phyloP scores from a whole-genome alignment of 23 tunicate genomes.

The Aplidium turbinatum region DNA sequence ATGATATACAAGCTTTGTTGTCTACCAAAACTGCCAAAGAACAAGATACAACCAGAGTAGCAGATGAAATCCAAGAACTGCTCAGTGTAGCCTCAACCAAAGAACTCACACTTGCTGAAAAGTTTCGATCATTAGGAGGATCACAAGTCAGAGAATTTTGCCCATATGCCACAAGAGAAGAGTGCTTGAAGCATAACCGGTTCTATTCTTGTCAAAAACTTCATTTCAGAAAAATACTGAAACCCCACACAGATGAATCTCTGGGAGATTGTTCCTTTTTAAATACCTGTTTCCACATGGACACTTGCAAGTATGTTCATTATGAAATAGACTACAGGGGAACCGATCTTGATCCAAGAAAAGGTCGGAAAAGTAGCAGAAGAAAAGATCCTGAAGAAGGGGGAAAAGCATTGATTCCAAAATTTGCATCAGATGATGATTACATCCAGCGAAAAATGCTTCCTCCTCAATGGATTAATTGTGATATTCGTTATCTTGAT shows the following conservation, averaged over 20 bases:
- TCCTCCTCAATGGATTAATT: constrained; percentile 96
- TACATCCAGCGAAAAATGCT: constrained; percentile 80
- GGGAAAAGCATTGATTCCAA: constrained; percentile 27
- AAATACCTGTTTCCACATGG: constrained; percentile 98
- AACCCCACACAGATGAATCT: constrained; percentile 94
- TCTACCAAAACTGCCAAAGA: constrained; percentile 82
- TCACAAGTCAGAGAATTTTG: constrained; percentile 95
- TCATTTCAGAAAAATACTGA: constrained; percentile 93
- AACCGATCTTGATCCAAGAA: constrained; percentile 79
- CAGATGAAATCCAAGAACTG: constrained; percentile 89
- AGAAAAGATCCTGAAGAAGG: background rate
- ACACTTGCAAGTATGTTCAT: constrained; percentile 99
- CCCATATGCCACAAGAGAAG: constrained; percentile 80
- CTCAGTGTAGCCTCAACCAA: constrained; percentile 79
- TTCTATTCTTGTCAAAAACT: constrained; percentile 78
- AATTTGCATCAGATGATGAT: constrained; percentile 73
- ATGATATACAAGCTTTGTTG: constrained; percentile 85
- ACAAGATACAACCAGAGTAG: constrained; percentile 69
- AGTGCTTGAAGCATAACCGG: constrained; percentile 67
- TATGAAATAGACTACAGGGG: constrained; percentile 97
- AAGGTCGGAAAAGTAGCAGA: constrained; percentile 11
- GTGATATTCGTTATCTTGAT: constrained; percentile 95
- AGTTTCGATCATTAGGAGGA: constrained; percentile 84
- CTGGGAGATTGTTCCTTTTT: constrained; percentile 98
- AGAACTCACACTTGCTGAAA: constrained; percentile 77